Evolutionary conservation across 2,888 invertebrate genomes (phyloP), one percentile per base, ranked within the genome.

Genomic region (Drosophila neotestacea): DNA sequence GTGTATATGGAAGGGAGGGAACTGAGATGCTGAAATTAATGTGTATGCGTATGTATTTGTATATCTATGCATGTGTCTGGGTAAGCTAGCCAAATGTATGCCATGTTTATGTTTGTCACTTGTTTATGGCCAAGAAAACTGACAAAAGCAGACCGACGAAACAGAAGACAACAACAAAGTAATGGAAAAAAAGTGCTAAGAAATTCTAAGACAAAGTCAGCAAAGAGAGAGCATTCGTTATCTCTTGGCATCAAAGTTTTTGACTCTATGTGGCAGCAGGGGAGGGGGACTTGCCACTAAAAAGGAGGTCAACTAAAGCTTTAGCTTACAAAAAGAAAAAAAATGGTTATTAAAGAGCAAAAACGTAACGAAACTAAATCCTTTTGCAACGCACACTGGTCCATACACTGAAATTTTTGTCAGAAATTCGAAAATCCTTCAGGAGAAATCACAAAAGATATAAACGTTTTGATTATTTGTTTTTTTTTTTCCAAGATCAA

Each of bases 71-170:
- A 52, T 42, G 30, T 67, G 9, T 62, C 39, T 59, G 38, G 62
- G 36, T 55, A 51, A 50, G 46, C 54, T 39, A 51, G 66, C 51
- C 51, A 70, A 71, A 68, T 73, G 42, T 72, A 70, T 65, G 80
- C 71, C 80, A 71, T 73, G 70, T 69, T 81, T 76, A 79, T 74
- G 81, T 52, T 79, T 71, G 68, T 58, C 79, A 70, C 76, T 79
- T 73, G 79, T 61, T 75, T 74, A 75, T 58, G 60, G 44, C 75
- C 63, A 71, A 71, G 62, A 55, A 61, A 64, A 42, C 68, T 44
- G 64, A 46, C 77, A 42, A 54, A 58, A 61, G 39, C 52, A 64
- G 52, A 42, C 39, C 30, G n/a, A 44, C 47, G 22, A 36, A 16
- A 30, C 22, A 22, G 22, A 22, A 22, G 22, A 48, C 27, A 46